phyloP scores from a whole-genome alignment of 2,113 vertebrate species.

The Mastomys coucha region DNA sequence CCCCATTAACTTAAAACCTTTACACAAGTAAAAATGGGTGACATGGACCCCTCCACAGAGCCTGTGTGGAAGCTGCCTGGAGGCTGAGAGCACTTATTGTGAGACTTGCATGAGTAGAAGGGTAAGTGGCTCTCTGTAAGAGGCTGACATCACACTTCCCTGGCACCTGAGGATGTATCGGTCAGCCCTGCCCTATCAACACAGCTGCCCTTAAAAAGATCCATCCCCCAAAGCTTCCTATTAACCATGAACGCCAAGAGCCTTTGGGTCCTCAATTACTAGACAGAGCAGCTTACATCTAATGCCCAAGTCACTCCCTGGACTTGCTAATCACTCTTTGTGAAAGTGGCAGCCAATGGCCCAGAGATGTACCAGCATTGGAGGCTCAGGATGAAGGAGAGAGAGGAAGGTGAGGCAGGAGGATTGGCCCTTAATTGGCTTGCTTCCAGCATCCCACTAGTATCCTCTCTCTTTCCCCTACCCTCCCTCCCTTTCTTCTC shows the following conservation, averaged over 20 bases:
- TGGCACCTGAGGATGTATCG: conserved; percentile 65
- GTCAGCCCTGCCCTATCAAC: conserved; percentile 54
- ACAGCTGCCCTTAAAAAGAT: conserved; percentile 21
- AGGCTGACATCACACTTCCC: conserved; percentile 67
- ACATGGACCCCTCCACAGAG: not conserved
- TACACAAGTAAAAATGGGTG: not conserved
- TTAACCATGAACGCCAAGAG: conserved; percentile 74
- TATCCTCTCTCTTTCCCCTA: not conserved
- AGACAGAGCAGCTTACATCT: conserved; percentile 80
- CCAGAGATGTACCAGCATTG: not conserved
- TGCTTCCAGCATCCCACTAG: conserved; percentile 69
- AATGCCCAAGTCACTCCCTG: conserved; percentile 72
- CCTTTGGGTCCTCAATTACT: conserved; percentile 82
- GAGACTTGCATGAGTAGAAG: not conserved
- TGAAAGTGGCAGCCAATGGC: conserved; percentile 71
- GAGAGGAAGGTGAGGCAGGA: not conserved
- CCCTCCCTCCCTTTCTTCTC: too few species aligned
- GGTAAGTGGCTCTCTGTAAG: conserved; percentile 37
- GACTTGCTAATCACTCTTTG: conserved; percentile 68
- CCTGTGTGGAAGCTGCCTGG: not conserved
- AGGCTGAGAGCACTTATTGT: not conserved
- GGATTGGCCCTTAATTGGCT: conserved; percentile 78
- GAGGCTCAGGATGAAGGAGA: not conserved
- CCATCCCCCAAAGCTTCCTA: conserved; percentile 65
- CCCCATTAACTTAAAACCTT: not conserved